Evolutionary conservation across 2,113 vertebrate species (phyloP).

Genomic region (Tychaedon coryphoeus): DNA sequence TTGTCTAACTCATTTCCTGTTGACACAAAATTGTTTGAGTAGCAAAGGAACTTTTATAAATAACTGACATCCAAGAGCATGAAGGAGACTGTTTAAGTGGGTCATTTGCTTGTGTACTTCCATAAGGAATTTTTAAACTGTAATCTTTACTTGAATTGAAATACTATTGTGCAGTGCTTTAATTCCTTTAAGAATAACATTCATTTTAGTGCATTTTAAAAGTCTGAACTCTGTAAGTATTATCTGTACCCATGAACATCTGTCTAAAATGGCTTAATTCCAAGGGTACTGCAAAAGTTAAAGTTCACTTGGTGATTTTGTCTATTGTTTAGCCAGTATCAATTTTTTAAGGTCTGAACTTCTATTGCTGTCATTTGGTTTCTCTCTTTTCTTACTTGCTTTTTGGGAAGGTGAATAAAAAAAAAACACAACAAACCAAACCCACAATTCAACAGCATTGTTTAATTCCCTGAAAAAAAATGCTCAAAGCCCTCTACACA

Average conservation of each 20-base stretch:
- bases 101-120: not conserved
- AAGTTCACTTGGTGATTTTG: not conserved
- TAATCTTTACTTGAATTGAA: not conserved
- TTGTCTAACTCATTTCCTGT: constrained; percentile 22
- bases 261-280: constrained; percentile 16
- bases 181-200: not conserved
- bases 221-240: not conserved
- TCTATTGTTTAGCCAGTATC: not conserved
- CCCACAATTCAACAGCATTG: not conserved
- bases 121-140: not conserved
- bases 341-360: not conserved
- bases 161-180: not conserved
- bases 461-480: not conserved
- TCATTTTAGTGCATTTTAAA: not conserved
- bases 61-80: not conserved
- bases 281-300: not conserved
- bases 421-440: not conserved
- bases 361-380: not conserved
- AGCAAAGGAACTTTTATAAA: not conserved
- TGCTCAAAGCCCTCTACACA: not conserved
- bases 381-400: not conserved
- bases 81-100: not conserved
- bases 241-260: not conserved
- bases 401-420: not conserved
- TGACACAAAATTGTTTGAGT: constrained; percentile 17